Conservation (phyloP, 2,888 invertebrate genomes). For the Eretmocerus hayati region DNA sequence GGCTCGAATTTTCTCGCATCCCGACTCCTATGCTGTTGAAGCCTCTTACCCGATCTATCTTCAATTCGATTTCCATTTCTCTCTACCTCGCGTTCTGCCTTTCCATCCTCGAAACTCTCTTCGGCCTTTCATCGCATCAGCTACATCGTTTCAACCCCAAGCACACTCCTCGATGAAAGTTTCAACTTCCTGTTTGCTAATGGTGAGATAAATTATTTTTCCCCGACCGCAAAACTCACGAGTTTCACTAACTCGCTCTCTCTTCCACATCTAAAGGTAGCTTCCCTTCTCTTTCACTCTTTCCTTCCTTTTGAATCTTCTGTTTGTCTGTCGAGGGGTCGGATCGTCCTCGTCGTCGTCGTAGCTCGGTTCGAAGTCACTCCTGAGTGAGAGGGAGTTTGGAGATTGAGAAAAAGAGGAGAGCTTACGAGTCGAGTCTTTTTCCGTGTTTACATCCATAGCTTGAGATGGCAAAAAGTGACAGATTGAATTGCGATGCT, state of each 20-base stretch:
- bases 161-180: constrained; percentile 15
- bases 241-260: not conserved
- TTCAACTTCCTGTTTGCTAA: constrained; percentile 17
- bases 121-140: constrained; percentile 1
- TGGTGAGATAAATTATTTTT: constrained; percentile 16
- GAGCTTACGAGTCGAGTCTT: constrained; percentile 9
- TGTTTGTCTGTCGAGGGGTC: not conserved
- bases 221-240: not conserved
- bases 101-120: constrained; percentile 1
- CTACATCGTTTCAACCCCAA: constrained; percentile 6
- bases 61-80: constrained; percentile 14
- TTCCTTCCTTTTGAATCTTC: not conserved
- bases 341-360: not conserved
- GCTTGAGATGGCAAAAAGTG: constrained; percentile 7
- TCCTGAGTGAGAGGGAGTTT: not conserved
- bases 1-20: constrained; percentile 23
- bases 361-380: not conserved
- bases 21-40: constrained; percentile 13
- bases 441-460: constrained; percentile 16
- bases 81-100: not conserved
- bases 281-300: constrained; percentile 1
- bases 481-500: constrained; percentile 17
- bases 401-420: too few species aligned
- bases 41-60: constrained; percentile 9
- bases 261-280: too few species aligned